phyloP scores from a whole-genome alignment of 2,113 vertebrate species.

The Amblyornis subalaris region DNA sequence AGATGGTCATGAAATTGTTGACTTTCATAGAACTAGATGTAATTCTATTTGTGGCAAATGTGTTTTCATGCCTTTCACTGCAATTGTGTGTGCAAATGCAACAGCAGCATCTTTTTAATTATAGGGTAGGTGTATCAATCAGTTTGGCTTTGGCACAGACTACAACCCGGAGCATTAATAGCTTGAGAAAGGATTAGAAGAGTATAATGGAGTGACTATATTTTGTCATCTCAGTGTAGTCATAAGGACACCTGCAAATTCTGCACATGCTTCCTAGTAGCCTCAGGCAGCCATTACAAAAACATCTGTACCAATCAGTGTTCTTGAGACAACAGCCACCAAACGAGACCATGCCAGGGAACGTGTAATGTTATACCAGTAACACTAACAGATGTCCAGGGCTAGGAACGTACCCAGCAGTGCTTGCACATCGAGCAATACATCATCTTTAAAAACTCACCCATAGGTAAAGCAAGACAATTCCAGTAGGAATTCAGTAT shows the following conservation, averaged over 20 bases:
- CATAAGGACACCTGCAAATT: background rate
- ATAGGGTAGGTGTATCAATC: background rate
- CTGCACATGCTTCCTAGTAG: background rate
- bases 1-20: background rate
- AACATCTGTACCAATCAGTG: background rate
- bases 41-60: background rate
- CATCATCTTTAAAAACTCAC: background rate
- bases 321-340: background rate
- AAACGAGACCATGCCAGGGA: background rate
- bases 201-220: background rate
- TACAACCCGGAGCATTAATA: background rate
- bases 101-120: background rate
- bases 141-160: background rate
- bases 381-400: rapidly evolving
- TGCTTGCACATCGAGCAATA: background rate
- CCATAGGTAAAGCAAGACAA: background rate
- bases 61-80: background rate
- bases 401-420: background rate
- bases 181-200: background rate
- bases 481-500: background rate
- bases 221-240: background rate
- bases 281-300: background rate
- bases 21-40: background rate
- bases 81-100: background rate
- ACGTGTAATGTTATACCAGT: background rate